Percentiles rank a stretch among this genome's conserved stretches.
phyloP scores from a whole-genome alignment of 2,797 vertebrate genomes.

The Leptatherina wallacei region DNA sequence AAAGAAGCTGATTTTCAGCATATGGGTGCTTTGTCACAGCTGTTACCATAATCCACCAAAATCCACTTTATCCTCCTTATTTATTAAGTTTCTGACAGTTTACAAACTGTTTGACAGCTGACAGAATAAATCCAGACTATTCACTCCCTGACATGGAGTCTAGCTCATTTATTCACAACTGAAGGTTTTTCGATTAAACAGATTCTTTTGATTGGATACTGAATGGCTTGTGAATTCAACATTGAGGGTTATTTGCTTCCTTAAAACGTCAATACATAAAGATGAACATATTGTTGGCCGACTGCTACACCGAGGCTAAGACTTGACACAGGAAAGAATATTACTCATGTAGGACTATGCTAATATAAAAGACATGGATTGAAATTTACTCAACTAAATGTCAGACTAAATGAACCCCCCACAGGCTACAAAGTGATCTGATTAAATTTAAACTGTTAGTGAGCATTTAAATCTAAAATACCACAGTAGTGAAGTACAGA shows the following conservation, averaged over 20 bases:
- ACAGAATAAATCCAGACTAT: too few species aligned
- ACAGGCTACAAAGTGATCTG: not conserved
- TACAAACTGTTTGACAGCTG: too few species aligned
- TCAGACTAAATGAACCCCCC: not conserved
- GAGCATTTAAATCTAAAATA: too few species aligned
- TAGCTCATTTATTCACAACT: conserved; percentile 4
- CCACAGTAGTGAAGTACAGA: too few species aligned
- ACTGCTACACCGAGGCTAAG: not conserved
- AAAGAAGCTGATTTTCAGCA: too few species aligned
- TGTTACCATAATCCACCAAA: too few species aligned
- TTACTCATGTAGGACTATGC: not conserved
- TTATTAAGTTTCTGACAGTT: too few species aligned
- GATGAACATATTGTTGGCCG: too few species aligned
- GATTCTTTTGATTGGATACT: not conserved
- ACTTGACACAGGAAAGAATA: not conserved
- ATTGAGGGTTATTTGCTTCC: conserved; percentile 15
- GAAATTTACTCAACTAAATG: not conserved
- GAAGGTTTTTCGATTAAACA: conserved; percentile 17
- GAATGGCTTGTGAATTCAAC: conserved; percentile 5
- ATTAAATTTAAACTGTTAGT: not conserved
- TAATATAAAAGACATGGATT: not conserved
- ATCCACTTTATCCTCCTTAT: too few species aligned
- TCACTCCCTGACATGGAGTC: not conserved
- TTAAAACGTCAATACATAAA: too few species aligned
- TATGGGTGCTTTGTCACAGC: too few species aligned